Evolutionary conservation across 2,888 invertebrate genomes (phyloP), one percentile per base, ranked within the genome.

Genomic region (Stenodema calcarata): DNA sequence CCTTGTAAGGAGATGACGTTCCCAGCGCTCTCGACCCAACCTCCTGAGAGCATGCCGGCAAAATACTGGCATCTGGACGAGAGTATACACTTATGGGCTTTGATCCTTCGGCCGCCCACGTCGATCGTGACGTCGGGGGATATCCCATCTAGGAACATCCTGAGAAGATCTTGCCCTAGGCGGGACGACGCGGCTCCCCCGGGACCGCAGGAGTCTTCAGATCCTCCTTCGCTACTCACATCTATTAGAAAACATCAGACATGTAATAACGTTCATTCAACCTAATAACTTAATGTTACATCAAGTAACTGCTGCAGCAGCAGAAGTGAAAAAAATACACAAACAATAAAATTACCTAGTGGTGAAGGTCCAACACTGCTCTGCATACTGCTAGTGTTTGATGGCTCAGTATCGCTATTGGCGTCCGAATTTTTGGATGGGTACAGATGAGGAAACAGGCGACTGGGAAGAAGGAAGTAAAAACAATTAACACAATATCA

Each of bases 21-120:
- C 69, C 95, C 95, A 86, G 95, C 94, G 90, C 93, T 94, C 90
- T 97, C 96, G 35, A 95, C 94, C 94, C 96, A 96, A 87, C 95
- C 95, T 0, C 97, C 97, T 89, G 96, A 96, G 41, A 98, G 91
- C 91, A 98, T 95, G 23, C 96, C 97, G 11, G 97, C 97, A 91
- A 98, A 98, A 91, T 98, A 98, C 90, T 96, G 96, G 90, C 98
- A 98, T 85, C 98, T 93, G 16, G 97, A 97, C 82, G 97, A 95
- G 88, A 98, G 92, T 90, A 98, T 96, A 91, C 98, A 98, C 91
- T 97, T 97, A 91, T 98, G 98, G 0, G 98, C 98, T 90, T 95
- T 95, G 80, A 98, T 95, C 81, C 95, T 93, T 80, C 95, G 93
- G 0, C 96, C 97, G 69, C 95, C 95, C 14, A 97, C 96, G 91